Evolutionary conservation across 2,888 invertebrate genomes (phyloP).

Genomic region (Epinotia demarniana): DNA sequence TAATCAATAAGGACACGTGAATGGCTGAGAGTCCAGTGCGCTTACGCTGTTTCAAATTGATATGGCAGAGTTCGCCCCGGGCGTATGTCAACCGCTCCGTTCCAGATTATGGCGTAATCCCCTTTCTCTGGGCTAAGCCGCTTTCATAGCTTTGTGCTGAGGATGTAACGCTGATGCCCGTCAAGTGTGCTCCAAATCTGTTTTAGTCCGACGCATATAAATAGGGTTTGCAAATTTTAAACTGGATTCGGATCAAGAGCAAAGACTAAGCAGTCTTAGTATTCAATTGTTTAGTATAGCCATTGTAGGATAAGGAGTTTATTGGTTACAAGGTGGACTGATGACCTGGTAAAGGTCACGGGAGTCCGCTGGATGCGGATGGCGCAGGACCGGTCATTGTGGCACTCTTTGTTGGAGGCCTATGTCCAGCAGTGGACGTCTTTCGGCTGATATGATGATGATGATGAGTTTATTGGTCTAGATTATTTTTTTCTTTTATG

Average conservation of each 20-base stretch:
- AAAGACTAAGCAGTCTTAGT: neutral
- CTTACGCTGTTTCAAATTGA: conserved; percentile 24
- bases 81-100: conserved; percentile 78
- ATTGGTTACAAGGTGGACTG: too few species aligned
- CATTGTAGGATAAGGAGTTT: too few species aligned
- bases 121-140: conserved; percentile 78
- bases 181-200: conserved; percentile 78
- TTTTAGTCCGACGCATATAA: conserved; percentile 54
- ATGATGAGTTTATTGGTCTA: neutral
- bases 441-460: too few species aligned
- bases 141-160: conserved; percentile 80
- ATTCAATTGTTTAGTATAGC: too few species aligned
- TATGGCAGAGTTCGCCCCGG: conserved; percentile 57
- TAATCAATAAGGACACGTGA: conserved; percentile 18
- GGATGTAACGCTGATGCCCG: conserved; percentile 72
- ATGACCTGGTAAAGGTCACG: too few species aligned
- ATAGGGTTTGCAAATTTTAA: conserved; percentile 40
- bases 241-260: conserved; percentile 21
- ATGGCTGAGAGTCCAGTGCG: neutral
- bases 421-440: too few species aligned
- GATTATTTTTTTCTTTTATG: neutral
- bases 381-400: too few species aligned
- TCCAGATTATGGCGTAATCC: conserved; percentile 80
- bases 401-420: too few species aligned
- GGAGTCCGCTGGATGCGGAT: too few species aligned